Evolutionary conservation across 1,140 invertebrate genomes (phyloP).

Genomic region (Phymorhynchus buccinoides): DNA sequence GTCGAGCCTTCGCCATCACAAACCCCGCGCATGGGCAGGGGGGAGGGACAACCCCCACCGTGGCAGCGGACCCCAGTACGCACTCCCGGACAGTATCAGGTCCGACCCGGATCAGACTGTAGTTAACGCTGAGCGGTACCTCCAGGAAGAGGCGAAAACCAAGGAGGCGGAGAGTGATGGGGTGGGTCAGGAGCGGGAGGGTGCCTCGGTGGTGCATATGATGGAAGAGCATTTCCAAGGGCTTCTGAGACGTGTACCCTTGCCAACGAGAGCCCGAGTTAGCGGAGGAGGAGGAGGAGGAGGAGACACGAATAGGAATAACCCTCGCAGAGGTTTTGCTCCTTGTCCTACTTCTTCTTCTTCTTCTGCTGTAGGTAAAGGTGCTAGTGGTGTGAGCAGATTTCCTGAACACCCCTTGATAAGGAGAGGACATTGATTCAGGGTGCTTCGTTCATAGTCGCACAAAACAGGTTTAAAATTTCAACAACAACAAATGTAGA

Average conservation of each 20-base stretch:
- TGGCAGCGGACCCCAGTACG: background rate
- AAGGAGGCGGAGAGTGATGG: background rate
- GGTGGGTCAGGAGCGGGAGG: background rate
- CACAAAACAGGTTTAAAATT: too few species aligned
- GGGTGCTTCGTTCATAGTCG: too few species aligned
- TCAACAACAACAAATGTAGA: too few species aligned
- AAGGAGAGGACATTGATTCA: background rate
- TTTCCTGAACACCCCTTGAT: background rate
- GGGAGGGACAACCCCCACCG: background rate
- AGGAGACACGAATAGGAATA: background rate
- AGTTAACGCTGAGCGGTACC: constrained; percentile 8
- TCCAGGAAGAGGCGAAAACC: background rate
- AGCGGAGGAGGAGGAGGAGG: background rate
- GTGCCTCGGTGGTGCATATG: too few species aligned
- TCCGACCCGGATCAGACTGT: constrained; percentile 31
- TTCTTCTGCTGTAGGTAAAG: background rate
- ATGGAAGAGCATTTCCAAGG: background rate
- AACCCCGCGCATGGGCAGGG: background rate
- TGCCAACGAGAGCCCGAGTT: background rate
- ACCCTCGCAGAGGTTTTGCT: background rate
- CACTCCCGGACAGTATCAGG: too few species aligned
- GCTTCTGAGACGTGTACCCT: background rate
- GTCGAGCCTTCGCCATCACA: background rate
- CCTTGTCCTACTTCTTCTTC: background rate
- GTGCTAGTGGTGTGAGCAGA: too few species aligned